Conservation (phyloP, 2,888 invertebrate species). For the Hyposoter didymator region DNA sequence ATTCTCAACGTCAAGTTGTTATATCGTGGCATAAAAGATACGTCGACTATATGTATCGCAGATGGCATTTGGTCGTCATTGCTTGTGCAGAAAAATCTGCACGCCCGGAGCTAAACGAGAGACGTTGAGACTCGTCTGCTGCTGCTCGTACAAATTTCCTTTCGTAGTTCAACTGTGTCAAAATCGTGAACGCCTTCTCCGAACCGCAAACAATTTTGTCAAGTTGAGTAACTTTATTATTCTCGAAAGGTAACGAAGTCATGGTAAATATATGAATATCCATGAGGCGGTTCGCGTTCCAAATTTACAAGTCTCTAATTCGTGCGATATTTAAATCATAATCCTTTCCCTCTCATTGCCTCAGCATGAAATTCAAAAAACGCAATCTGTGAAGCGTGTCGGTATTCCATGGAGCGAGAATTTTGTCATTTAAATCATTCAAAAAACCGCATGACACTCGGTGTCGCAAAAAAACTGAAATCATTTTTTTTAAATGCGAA, state of each 20-base stretch:
- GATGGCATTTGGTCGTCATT: constrained; percentile 40
- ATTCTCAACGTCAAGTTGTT: constrained; percentile 68
- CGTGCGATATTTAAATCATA: neutral
- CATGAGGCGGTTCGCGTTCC: neutral
- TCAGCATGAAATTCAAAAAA: neutral
- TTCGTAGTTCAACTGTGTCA: constrained; percentile 58
- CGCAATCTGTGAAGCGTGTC: neutral
- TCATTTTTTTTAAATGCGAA: neutral
- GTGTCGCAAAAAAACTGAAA: neutral
- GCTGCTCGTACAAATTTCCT: constrained; percentile 32
- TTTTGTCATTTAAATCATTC: no score
- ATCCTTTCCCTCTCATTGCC: neutral
- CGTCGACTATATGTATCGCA: constrained; percentile 16
- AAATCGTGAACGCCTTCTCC: constrained; percentile 60
- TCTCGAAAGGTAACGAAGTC: neutral
- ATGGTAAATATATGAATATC: neutral
- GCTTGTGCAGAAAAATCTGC: constrained; percentile 33
- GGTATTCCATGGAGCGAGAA: neutral
- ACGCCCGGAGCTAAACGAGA: constrained; percentile 18
- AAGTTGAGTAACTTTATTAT: constrained; percentile 68
- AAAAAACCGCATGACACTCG: no score
- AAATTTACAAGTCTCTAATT: neutral
- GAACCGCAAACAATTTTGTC: constrained; percentile 63
- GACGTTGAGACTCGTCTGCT: constrained; percentile 12
- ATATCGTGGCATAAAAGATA: constrained; percentile 46